These are phyloP conservation scores for Numenius arquata DNA, from an alignment of 2,113 vertebrate species.

Conservation along the genomic window DNA sequence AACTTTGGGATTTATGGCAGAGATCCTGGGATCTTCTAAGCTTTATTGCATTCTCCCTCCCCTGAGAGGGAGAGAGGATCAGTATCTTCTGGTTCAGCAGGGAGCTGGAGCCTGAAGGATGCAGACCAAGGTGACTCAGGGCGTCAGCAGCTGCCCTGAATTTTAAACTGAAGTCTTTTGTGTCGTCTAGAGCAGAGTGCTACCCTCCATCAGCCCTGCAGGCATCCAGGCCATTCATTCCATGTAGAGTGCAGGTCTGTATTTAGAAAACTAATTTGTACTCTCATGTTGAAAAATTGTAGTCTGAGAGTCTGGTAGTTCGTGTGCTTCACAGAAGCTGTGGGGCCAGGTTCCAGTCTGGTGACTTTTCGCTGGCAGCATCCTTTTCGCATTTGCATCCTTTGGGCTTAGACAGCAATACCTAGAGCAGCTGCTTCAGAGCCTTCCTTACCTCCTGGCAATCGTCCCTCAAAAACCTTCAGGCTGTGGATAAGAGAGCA, in stretches of 20 bases:
- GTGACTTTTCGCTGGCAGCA: neutral
- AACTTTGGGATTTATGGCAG: neutral
- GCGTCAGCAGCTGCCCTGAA: slow-evolving; percentile 24
- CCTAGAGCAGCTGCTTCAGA: neutral
- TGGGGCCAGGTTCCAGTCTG: neutral
- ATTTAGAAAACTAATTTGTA: slow-evolving; percentile 57
- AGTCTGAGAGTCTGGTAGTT: neutral
- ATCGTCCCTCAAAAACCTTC: neutral
- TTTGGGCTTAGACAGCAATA: neutral
- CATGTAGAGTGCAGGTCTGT: neutral
- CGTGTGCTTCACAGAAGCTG: neutral
- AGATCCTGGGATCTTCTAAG: neutral
- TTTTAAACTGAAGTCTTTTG: slow-evolving; percentile 8
- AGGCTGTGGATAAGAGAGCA: neutral
- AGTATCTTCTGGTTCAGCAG: accelerated
- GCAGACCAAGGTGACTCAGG: slow-evolving; percentile 12
- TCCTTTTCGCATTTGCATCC: neutral
- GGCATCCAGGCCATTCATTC: slow-evolving; percentile 40
- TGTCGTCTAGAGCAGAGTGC: neutral
- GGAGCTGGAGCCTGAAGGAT: neutral
- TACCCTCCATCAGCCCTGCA: neutral
- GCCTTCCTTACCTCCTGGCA: neutral
- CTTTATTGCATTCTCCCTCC: neutral
- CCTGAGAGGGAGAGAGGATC: neutral
- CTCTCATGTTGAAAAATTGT: slow-evolving; percentile 20